Percentiles rank a stretch among this genome's conserved stretches.
phyloP scores from a whole-genome alignment of 2,797 vertebrate species.

The Pangasius mekongensis region DNA sequence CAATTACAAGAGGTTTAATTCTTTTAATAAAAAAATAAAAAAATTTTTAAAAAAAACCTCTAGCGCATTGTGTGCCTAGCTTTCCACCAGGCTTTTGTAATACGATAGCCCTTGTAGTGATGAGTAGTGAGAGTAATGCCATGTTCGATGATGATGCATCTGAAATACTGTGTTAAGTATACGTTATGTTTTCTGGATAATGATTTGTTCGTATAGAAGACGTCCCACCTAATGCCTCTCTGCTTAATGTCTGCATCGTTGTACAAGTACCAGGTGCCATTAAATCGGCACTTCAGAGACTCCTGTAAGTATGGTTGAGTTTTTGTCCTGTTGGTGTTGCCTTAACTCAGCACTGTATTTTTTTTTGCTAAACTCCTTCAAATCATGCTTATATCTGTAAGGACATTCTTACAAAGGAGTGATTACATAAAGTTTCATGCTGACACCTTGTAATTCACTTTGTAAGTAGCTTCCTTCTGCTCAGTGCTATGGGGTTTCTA shows the following conservation, averaged over 20 bases:
- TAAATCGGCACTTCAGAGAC: not conserved
- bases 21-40: not conserved
- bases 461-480: not conserved
- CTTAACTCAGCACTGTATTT: not conserved
- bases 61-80: not conserved
- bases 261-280: too few relatives aligned
- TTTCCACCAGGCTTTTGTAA: too few relatives aligned
- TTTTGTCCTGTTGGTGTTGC: not conserved
- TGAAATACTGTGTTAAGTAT: too few relatives aligned
- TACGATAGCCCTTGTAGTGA: not conserved
- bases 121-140: not conserved
- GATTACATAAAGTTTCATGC: not conserved
- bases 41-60: too few relatives aligned
- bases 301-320: not conserved
- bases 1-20: not conserved
- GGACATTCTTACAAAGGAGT: not conserved
- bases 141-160: not conserved
- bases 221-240: not conserved
- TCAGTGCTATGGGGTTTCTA: not conserved
- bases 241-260: too few relatives aligned
- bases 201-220: not conserved
- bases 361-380: not conserved
- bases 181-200: not conserved
- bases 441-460: not conserved
- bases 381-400: not conserved